Base-by-base conservation (phyloP, 1,140 invertebrate species). In the Epicauta chinensis region DNA sequence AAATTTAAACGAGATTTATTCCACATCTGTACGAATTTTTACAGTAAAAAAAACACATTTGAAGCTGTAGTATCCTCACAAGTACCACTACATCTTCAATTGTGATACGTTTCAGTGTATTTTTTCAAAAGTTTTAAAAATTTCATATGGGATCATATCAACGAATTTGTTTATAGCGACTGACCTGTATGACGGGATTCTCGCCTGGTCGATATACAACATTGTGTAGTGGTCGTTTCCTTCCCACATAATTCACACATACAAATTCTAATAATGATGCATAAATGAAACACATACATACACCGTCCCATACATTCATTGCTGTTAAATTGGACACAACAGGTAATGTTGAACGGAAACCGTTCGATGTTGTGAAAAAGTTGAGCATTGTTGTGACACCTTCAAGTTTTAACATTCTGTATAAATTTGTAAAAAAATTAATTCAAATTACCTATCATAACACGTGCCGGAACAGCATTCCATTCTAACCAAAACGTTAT, bases 311-410 rank as follows among this genome's bases (percentile, higher is more conserved):
- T 9, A 94, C 87, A 73, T 95, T 95, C 91, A 95, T 94, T 9
- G 92, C 92, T 43, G 89, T 93, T 61, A 95, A 71, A 72, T 94
- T 93, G 10, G 91, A 93, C 40, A 94, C 91, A 40, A 94, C 91
- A 2, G 92, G 92, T 66, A 94, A 76, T 37, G 91, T 93, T 59
- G 85, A 87, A 63, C 88, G 83, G 72, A 90, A 91, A 66, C 87
- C 87, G 67, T 89, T 91, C 49, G 88, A 91, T 64, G 91, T 95
- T 59, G 92, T 95, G 84, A 94, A 94, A 81, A 94, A 94, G 78
- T 94, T 94, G 82, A 95, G 83, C 92, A 95, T 95, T 72, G 92
- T 95, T 60, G 92, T 94, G 67, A 95, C 91, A 71, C 89, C 88
- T 91, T 72, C 37, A 68, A 75, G 55, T 23, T 32, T 13, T 11